These are phyloP conservation scores for Acromyrmex heyeri DNA, from an alignment of 1,140 invertebrate genomes.

Conservation along the genomic window DNA sequence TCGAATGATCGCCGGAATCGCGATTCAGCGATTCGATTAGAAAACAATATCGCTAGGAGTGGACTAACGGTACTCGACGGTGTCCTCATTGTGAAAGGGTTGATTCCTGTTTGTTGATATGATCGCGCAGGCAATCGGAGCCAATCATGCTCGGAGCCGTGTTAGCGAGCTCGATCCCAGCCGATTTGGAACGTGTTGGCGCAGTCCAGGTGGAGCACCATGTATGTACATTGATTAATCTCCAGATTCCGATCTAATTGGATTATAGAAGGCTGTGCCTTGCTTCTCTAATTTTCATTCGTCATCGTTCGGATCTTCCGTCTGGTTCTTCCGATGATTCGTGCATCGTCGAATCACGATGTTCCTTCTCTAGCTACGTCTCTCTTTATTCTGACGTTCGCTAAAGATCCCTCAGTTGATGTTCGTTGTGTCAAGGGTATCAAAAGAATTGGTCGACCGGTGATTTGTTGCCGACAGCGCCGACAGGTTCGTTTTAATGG, in stretches of 20 bases:
- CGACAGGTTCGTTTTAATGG: conserved; percentile 68
- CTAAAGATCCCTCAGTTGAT: not conserved
- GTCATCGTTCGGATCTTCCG: conserved; percentile 63
- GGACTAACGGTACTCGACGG: conserved; percentile 68
- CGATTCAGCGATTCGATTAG: conserved; percentile 47
- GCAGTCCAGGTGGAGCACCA: conserved; percentile 20
- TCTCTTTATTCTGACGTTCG: not conserved
- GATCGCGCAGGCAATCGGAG: conserved; percentile 63
- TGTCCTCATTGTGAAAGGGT: conserved; percentile 58
- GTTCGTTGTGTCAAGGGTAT: conserved; percentile 21
- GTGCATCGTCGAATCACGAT: conserved; percentile 20
- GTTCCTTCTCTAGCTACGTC: conserved; percentile 4
- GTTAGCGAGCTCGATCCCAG: conserved; percentile 14
- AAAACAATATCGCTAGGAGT: conserved; percentile 57
- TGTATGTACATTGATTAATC: conserved; percentile 75
- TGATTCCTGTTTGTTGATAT: conserved; percentile 74
- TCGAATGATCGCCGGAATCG: conserved; percentile 8
- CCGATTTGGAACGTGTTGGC: conserved; percentile 62
- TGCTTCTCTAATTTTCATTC: conserved; percentile 66
- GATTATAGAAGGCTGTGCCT: conserved; percentile 73
- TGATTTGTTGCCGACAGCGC: conserved; percentile 66
- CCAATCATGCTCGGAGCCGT: conserved; percentile 71
- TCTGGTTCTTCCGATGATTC: not conserved
- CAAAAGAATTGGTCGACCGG: conserved; percentile 44
- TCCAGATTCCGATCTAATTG: conserved; percentile 80